Percentiles rank a stretch among this genome's conserved stretches.
These are phyloP conservation scores for Zaprionus obscuricornis DNA, from an alignment of 2,888 invertebrate genomes.

Conservation along the genomic window DNA sequence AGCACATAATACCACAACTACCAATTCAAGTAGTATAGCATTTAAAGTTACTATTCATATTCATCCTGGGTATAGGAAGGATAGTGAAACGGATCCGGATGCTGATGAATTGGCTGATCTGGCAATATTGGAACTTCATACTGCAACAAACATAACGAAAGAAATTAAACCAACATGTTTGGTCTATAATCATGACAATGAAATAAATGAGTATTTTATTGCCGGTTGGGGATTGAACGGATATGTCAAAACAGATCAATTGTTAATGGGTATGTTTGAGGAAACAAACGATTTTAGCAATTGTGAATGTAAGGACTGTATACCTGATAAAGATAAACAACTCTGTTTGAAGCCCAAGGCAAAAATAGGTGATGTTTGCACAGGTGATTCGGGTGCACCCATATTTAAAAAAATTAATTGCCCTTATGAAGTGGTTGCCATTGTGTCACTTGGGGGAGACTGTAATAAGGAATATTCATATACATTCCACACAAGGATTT, in stretches of 20 bases:
- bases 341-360: conserved; percentile 9
- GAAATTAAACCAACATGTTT: conserved; percentile 32
- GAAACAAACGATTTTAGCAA: too few species aligned
- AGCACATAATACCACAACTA: conserved; percentile 8
- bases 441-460: background rate
- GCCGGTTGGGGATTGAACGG: conserved; percentile 24
- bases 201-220: background rate
- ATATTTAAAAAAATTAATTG: conserved; percentile 23
- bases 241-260: background rate
- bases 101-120: background rate
- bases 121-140: conserved; percentile 17
- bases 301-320: background rate
- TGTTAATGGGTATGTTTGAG: conserved; percentile 1
- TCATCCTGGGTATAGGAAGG: background rate
- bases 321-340: accelerated
- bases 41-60: background rate
- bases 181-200: background rate
- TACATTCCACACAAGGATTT: conserved; percentile 18
- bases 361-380: conserved; percentile 5
- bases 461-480: accelerated
- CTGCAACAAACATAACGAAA: background rate
- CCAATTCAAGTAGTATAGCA: background rate
- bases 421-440: conserved; percentile 11
- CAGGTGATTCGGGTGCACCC: conserved; percentile 42
- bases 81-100: too few species aligned